Evolutionary conservation across 2,113 vertebrate genomes (phyloP), one percentile per base, ranked within the genome.

Genomic region (Arenaria interpres): DNA sequence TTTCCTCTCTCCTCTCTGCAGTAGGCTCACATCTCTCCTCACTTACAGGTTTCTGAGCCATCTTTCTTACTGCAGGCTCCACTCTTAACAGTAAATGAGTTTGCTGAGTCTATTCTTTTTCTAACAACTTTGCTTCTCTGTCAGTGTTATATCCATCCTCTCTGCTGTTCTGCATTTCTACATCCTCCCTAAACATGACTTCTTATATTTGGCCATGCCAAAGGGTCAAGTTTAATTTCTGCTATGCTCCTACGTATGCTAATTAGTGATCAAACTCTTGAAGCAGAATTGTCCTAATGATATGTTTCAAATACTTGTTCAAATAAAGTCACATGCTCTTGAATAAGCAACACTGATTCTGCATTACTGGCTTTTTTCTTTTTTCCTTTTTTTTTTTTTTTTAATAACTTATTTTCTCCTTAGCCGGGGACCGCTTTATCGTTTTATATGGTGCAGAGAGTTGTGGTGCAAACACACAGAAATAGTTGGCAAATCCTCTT

Each of bases 251-350:
- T 73, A 9, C 1, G 1, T 15, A 28, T 93, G 69, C 30, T 63
- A 84, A 32, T 60, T 53, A 37, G 8, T 7, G 39, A 63, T 45
- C 43, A 82, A 39, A 69, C 7, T 66, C 51, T 32, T 32, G 33
- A 64, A 79, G 66, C 15, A 78, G 66, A 72, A 45, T 76, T 68
- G n/a, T 69, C 18, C 28, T 73, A n/a, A 51, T 62, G 5, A 17
- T 35, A 6, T 12, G 1, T 71, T 91, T 60, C 13, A 35, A 16
- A 12, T 68, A 6, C 0, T 0, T 16, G 3, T 75, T 74, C 37
- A 37, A 62, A 69, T 69, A 30, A 73, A 79, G 46, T 64, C 35
- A 14, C 1, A 0, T n/a, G 16, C 7, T 71, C 20, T 57, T 45
- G 48, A 81, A 33, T 48, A 90, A 95, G 33, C 9, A 67, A 8